Evolutionary conservation across 2,113 vertebrate species (phyloP), one percentile per base, ranked within the genome.

Genomic region (Romanogobio albipinnatus): DNA sequence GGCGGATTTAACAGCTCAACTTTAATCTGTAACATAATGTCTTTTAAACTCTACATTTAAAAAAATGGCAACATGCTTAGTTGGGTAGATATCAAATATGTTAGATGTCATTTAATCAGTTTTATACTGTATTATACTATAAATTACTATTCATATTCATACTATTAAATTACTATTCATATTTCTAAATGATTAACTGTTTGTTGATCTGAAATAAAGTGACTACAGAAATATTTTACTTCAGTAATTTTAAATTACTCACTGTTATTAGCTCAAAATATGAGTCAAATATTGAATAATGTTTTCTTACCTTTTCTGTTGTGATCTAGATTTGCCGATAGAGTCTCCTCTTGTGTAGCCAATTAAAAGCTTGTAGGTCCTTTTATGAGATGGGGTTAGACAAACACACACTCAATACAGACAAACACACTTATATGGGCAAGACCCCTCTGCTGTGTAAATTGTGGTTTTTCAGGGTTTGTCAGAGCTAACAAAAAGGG

Each of bases 401-500:
- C 24, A 19, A 1, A 66, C 9, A 36, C 73, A 53, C 29, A 29
- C 29, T 29, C 29, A 29, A 29, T 29, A 29, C 29, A 29, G 29
- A 29, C 29, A 29, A 29, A 29, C 29, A 7, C 39, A n/a, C 17
- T 51, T 22, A 4, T 59, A 61, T 56, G 22, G 19, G 39, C 56
- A 43, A 78, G 39, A 77, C 17, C 22, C 6, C 49, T 59, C 11
- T 86, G 91, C 89, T 89, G 86, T 91, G 81, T 87, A 74, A 56
- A 79, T 82, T 84, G 81, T 47, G 88, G 79, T 53, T 81, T 81
- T 81, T 81, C 43, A 11, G 3, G 19, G 66, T 82, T 81, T 90
- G 90, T 89, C 78, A 90, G 74, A 51, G 45, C 61, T 90, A 76
- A 89, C 85, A 87, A 87, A 88, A 85, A 29, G 53, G 85, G 90